Evolutionary conservation across 2,113 vertebrate genomes (phyloP).

Genomic region (Illadopsis cleaveri): DNA sequence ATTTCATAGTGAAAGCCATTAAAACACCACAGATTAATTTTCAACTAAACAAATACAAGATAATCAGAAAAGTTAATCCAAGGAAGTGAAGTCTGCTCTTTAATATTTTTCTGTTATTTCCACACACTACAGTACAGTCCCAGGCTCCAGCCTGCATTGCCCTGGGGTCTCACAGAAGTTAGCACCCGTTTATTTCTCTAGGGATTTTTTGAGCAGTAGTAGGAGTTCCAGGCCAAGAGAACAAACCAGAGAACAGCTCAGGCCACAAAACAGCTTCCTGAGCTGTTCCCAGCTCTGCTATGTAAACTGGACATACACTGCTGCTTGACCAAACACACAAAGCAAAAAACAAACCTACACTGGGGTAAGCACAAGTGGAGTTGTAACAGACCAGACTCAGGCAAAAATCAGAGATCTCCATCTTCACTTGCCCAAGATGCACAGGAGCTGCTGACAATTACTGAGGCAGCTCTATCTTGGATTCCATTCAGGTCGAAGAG

Average conservation of each 20-base stretch:
- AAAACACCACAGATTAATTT: background rate
- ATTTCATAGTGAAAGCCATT: background rate
- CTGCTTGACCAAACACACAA: background rate
- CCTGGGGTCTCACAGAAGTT: background rate
- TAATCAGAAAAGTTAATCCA: background rate
- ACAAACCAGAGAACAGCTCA: background rate
- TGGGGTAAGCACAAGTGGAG: background rate
- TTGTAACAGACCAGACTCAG: too few species aligned
- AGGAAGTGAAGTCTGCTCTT: background rate
- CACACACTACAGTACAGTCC: background rate
- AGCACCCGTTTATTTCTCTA: background rate
- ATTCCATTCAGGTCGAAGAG: background rate
- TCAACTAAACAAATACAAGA: background rate
- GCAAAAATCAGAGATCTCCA: background rate
- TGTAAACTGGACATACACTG: fast-evolving
- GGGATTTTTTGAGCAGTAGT: background rate
- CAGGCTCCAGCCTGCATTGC: background rate
- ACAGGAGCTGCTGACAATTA: background rate
- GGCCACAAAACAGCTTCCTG: background rate
- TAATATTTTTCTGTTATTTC: background rate
- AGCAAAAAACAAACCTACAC: background rate
- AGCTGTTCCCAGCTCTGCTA: background rate
- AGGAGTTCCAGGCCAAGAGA: background rate
- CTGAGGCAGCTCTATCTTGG: background rate
- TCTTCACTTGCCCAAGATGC: background rate